A percentile compares a stretch with the other conserved stretches of the same genome.
These are phyloP conservation scores for Cenopis cana DNA, from an alignment of 2,888 invertebrate species.

Conservation along the genomic window DNA sequence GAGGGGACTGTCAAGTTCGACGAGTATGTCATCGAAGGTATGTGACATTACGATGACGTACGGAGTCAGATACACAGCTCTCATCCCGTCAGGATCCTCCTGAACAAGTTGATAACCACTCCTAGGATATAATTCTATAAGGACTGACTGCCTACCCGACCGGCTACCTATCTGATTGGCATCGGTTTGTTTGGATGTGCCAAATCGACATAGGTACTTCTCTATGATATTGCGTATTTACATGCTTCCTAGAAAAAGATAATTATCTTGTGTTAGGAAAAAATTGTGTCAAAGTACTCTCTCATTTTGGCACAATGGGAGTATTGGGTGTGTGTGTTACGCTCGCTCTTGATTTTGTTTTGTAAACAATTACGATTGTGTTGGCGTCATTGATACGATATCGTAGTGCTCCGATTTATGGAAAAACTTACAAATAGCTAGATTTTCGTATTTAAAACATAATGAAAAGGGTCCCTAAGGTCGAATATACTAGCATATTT, in stretches of 20 bases:
- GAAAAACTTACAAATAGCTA: neutral
- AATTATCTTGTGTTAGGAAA: neutral
- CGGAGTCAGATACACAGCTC: constrained; percentile 91
- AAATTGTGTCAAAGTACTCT: neutral
- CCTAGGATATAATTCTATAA: too few relatives aligned
- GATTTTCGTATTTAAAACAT: too few relatives aligned
- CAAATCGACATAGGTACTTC: too few relatives aligned
- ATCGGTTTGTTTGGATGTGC: too few relatives aligned
- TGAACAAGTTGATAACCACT: too few relatives aligned
- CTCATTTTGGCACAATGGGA: neutral
- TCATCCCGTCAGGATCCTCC: constrained; percentile 58
- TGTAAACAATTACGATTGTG: constrained; percentile 14
- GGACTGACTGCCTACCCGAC: too few relatives aligned
- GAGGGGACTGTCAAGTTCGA: constrained; percentile 96
- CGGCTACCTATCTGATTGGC: too few relatives aligned
- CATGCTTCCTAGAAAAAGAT: neutral
- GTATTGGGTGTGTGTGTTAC: neutral
- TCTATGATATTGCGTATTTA: too few relatives aligned
- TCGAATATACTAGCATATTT: too few relatives aligned
- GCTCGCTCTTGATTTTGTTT: constrained; percentile 5
- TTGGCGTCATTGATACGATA: neutral
- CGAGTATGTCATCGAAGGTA: constrained; percentile 87
- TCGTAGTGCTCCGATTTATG: constrained; percentile 1
- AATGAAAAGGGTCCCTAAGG: too few relatives aligned
- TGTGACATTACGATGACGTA: neutral